Conservation (phyloP, 2,888 invertebrate genomes). For the Lordiphosa andalusiaca region DNA sequence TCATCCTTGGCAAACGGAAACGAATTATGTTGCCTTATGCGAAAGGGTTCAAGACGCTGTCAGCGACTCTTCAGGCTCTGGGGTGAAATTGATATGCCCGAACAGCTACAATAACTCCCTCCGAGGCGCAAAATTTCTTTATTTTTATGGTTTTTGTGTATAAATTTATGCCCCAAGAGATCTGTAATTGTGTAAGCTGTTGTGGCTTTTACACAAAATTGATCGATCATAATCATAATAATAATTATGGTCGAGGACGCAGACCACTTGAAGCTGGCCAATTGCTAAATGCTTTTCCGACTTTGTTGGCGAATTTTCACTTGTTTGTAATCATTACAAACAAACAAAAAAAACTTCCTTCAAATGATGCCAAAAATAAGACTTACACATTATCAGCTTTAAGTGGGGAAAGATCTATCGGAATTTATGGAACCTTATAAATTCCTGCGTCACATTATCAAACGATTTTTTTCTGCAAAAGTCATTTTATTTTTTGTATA, state of each 20-base stretch:
- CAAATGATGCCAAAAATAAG: neutral
- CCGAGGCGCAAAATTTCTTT: conserved; percentile 37
- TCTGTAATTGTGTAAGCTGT: conserved; percentile 34
- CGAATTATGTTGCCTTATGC: conserved; percentile 66
- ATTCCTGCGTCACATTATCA: conserved; percentile 8
- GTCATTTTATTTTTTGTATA: conserved; percentile 19
- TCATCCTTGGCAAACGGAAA: conserved; percentile 50
- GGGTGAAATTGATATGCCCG: conserved; percentile 59
- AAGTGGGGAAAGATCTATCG: neutral
- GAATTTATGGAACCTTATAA: conserved; percentile 7
- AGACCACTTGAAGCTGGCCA: too few relatives aligned
- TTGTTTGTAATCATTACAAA: neutral
- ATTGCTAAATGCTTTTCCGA: too few relatives aligned
- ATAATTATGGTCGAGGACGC: conserved; percentile 41
- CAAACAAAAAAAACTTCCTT: neutral
- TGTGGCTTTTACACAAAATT: conserved; percentile 3
- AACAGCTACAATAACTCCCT: conserved; percentile 21
- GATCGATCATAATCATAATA: conserved; percentile 51
- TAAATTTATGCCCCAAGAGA: conserved; percentile 32
- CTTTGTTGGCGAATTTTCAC: too few relatives aligned
- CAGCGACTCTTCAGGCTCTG: conserved; percentile 21
- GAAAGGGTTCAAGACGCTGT: conserved; percentile 40
- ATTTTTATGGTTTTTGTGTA: conserved; percentile 40
- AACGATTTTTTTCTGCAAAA: neutral
- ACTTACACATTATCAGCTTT: too few relatives aligned